Conservation (phyloP, 2,888 invertebrate species). For the Harmothoe impar region DNA sequence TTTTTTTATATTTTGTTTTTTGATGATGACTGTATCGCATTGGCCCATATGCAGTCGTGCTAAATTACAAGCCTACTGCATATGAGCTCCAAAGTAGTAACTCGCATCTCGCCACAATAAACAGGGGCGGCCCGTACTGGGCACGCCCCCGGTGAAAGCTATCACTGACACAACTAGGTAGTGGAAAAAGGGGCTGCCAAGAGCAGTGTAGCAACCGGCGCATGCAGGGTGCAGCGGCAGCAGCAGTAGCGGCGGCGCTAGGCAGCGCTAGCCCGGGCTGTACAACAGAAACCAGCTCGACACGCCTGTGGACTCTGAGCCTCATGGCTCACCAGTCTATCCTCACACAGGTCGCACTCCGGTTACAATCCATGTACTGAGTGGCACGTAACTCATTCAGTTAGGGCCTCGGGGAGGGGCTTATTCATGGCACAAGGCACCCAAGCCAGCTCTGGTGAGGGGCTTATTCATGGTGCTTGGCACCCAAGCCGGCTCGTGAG, state of each 20-base stretch:
- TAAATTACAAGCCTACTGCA: conserved; percentile 41
- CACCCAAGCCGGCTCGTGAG: not conserved
- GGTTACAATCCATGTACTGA: no score
- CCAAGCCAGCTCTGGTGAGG: not conserved
- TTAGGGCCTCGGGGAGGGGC: not conserved
- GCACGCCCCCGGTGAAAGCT: conserved; percentile 47
- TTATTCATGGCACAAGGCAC: not conserved
- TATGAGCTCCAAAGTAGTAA: conserved; percentile 61
- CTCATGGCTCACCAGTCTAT: no score
- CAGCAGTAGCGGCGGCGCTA: not conserved
- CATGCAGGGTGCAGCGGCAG: not conserved
- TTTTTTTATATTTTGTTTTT: conserved; percentile 16
- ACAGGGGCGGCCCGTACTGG: not conserved
- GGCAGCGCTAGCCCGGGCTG: no score
- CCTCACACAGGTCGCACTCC: no score
- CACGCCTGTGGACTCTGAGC: no score
- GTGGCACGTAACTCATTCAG: no score
- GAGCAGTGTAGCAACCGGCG: conserved; percentile 10
- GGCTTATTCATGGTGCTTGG: not conserved
- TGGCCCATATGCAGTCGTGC: conserved; percentile 59
- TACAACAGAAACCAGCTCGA: not conserved
- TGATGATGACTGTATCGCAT: conserved; percentile 46
- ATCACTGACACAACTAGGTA: conserved; percentile 60
- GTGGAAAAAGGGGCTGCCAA: conserved; percentile 55
- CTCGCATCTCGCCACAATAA: conserved; percentile 52